Base-by-base conservation (phyloP, 1,140 invertebrate genomes). In the Plectrocnemia conspersa region DNA sequence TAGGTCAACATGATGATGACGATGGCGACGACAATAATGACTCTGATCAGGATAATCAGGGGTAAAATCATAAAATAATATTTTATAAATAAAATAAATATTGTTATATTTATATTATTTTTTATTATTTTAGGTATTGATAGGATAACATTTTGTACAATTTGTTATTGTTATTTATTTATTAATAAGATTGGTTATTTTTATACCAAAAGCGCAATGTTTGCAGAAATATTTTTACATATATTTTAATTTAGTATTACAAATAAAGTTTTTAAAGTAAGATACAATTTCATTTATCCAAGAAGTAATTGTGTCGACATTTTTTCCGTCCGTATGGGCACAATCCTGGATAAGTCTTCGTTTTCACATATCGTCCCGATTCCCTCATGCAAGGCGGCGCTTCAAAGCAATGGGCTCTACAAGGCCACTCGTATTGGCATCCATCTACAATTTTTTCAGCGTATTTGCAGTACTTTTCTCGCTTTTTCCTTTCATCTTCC, bases 1-100 rank as follows among this genome's bases (percentile, higher is more conserved):
- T 63, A 75, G 80, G 82, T 66, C 79, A 82, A 62, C 80, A 82
- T 52, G 78, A 79, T 50, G 78, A 77, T 41, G 80, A 82, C 56
- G 78, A 82, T 46, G 74, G 70, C 16, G 77, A 79, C 45, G 80
- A 83, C 27, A 79, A 80, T 65, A 78, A 77, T 29, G 73, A 78
- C 61, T 81, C 77, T 16, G 80, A 82, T 69, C 77, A 78, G 60
- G 79, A 82, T 58, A 77, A 78, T 63, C 68, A 75, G 22, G 66
- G 76, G 71, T 74, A 74, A 77, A 70, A 23, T n/a, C n/a, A n/a
- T n/a, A n/a, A n/a, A n/a, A n/a, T 71, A 16, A 9, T 35, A 49
- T 13, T 9, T 33, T 38, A 5, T 9, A 38, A 15, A 29, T n/a
- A n/a, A n/a, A n/a, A n/a, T n/a, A 9, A 13, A 29, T 47, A 10